phyloP scores from a whole-genome alignment of 2,113 vertebrate genomes.

The Toxostoma redivivum region DNA sequence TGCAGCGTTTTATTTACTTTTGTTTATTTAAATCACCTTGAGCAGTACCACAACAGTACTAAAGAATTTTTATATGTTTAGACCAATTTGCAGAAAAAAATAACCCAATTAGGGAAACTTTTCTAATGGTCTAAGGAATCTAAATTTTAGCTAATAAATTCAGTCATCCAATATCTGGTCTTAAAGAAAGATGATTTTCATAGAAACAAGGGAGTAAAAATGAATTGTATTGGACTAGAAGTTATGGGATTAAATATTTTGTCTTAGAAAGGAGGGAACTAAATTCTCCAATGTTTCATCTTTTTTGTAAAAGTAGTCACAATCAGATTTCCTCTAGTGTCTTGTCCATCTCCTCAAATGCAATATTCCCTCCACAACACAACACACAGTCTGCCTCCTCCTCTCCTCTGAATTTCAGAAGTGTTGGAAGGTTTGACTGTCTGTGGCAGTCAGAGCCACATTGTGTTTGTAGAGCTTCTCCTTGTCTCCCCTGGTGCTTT shows the following conservation, averaged over 20 bases:
- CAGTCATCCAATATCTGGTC: not conserved
- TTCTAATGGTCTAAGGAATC: not conserved
- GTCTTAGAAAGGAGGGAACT: not conserved
- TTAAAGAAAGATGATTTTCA: not conserved
- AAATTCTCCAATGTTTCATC: rapidly evolving
- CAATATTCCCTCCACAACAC: not conserved
- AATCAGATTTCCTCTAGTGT: not conserved
- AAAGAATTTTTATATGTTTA: not conserved
- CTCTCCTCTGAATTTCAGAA: not conserved
- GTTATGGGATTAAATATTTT: not conserved
- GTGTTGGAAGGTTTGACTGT: not conserved
- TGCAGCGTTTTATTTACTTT: not conserved
- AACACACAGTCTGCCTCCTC: not conserved
- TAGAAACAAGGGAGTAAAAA: not conserved
- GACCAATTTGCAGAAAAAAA: not conserved
- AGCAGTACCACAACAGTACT: not conserved
- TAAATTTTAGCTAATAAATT: not conserved
- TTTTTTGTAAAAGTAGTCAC: not conserved
- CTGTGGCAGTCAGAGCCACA: not conserved
- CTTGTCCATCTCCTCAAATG: not conserved
- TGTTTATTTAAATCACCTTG: not conserved
- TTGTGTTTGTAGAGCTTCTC: not conserved
- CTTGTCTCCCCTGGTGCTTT: not conserved
- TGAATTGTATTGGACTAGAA: not conserved
- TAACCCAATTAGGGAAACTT: not conserved